Evolutionary conservation across 1,140 invertebrate species (phyloP).

Genomic region (Druon quercuslanigerum): DNA sequence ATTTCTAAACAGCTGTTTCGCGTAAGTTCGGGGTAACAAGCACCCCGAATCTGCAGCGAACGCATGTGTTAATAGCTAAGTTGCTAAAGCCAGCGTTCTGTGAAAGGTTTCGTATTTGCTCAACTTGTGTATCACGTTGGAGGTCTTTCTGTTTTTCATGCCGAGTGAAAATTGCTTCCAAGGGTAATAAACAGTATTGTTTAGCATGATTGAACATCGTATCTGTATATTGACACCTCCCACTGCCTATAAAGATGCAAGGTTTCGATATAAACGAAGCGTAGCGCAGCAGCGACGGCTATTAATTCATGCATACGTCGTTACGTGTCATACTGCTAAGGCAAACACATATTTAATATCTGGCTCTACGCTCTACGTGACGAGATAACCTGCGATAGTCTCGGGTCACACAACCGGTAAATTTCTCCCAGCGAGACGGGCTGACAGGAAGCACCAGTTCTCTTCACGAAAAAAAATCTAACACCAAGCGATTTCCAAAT

Average conservation of each 20-base stretch:
- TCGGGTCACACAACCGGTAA: conserved; percentile 41
- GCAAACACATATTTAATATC: conserved; percentile 58
- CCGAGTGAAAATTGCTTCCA: neutral
- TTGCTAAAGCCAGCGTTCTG: no score
- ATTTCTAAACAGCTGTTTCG: no score
- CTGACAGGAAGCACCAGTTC: conserved; percentile 42
- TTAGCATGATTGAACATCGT: conserved; percentile 4
- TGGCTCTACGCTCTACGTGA: conserved; percentile 70
- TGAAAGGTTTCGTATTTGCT: no score
- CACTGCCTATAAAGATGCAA: conserved; percentile 64
- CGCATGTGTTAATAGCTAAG: no score
- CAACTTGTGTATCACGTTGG: neutral
- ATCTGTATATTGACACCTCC: conserved; percentile 32
- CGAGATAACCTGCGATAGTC: conserved; percentile 63
- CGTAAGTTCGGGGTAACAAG: no score
- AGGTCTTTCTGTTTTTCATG: neutral
- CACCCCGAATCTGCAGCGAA: no score
- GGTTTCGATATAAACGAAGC: conserved; percentile 55
- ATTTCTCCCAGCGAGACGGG: conserved; percentile 40
- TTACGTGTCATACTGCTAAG: conserved; percentile 65
- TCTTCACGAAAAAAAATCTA: neutral
- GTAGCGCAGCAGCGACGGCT: conserved; percentile 59
- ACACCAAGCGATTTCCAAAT: neutral
- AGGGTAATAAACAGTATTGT: neutral
- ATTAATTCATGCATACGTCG: conserved; percentile 74